Evolutionary conservation across 2,113 vertebrate species (phyloP).

Genomic region (Zosterops pallidus): DNA sequence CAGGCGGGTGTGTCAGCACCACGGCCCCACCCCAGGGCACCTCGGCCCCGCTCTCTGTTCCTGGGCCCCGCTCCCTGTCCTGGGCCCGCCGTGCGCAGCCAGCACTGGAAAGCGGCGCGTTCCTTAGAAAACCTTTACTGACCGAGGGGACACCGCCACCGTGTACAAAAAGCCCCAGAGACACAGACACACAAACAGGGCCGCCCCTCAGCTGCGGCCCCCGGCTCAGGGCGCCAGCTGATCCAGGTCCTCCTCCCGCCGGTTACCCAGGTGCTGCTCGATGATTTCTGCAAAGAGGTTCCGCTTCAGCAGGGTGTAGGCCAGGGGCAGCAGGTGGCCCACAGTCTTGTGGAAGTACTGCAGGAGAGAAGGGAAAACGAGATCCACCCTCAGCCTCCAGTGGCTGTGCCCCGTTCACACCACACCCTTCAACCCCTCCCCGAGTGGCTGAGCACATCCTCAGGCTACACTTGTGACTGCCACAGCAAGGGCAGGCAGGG

Average conservation of each 20-base stretch:
- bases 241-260: conserved; percentile 81
- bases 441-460: fast-evolving
- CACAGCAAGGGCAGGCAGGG: neutral
- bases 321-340: conserved; percentile 90
- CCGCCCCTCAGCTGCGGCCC: neutral
- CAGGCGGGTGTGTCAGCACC: fast-evolving
- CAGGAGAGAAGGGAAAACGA: neutral
- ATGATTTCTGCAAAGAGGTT: conserved; percentile 89
- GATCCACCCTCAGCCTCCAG: fast-evolving
- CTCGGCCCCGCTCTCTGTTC: neutral
- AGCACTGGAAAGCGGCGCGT: fast-evolving
- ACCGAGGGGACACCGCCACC: neutral
- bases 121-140: conserved; percentile 18
- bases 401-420: neutral
- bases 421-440: fast-evolving
- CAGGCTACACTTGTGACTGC: no score
- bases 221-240: conserved; percentile 76
- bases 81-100: neutral
- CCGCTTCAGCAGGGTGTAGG: conserved; percentile 90
- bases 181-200: neutral
- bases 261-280: conserved; percentile 83
- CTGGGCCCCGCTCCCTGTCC: no score
- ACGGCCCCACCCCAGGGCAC: neutral
- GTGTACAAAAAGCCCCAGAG: neutral
- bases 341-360: conserved; percentile 97